Conservation (phyloP, 2,888 invertebrate genomes). For the Leptinotarsa rubiginosa region DNA sequence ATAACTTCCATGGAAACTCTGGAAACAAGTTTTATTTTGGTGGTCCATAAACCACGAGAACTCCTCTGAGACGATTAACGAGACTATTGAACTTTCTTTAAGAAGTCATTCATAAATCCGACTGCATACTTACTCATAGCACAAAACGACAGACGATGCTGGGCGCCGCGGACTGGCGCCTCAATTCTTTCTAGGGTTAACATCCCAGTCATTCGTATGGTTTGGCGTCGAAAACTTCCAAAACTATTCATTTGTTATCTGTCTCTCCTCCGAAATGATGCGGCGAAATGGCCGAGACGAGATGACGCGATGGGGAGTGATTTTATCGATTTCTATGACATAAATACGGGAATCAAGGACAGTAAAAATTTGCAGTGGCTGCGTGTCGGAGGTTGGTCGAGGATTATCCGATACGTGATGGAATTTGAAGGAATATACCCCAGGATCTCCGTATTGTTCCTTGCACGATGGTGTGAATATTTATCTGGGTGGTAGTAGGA, state of each 20-base stretch:
- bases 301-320: slow-evolving; percentile 17
- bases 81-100: background rate
- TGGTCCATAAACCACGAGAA: too few relatives aligned
- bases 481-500: background rate
- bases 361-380: slow-evolving; percentile 37
- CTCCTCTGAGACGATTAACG: background rate
- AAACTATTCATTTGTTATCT: slow-evolving; percentile 22
- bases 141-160: slow-evolving; percentile 11
- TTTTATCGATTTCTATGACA: slow-evolving; percentile 41
- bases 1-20: too few relatives aligned
- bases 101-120: slow-evolving; percentile 11
- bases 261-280: slow-evolving; percentile 14
- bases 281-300: background rate
- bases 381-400: slow-evolving; percentile 1
- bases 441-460: background rate
- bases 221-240: slow-evolving; percentile 14
- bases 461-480: background rate
- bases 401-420: background rate
- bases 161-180: slow-evolving; percentile 21
- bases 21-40: too few relatives aligned
- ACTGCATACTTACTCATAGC: background rate
- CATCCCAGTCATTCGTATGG: slow-evolving; percentile 33
- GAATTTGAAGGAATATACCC: background rate
- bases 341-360: slow-evolving; percentile 42
- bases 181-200: slow-evolving; percentile 36